phyloP scores from a whole-genome alignment of 2,113 vertebrate species.

The Artemisiospiza belli region DNA sequence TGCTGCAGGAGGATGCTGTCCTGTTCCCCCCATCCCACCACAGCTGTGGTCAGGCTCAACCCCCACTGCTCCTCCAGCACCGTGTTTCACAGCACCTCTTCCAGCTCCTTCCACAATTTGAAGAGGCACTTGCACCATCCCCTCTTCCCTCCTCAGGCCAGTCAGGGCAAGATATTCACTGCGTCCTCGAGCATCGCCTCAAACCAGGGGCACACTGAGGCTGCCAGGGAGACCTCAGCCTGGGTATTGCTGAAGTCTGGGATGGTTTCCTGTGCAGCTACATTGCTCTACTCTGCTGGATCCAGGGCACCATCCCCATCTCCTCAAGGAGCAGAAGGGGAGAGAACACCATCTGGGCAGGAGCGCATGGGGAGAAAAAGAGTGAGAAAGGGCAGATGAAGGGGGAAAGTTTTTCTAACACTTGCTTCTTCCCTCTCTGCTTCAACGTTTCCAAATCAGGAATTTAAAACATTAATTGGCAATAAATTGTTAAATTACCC shows the following conservation, averaged over 20 bases:
- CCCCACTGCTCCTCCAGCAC: fast-evolving
- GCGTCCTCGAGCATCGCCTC: fast-evolving
- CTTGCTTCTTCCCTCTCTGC: not conserved
- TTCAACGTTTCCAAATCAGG: fast-evolving
- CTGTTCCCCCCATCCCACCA: fast-evolving
- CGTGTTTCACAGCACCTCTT: not conserved
- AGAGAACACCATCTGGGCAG: not conserved
- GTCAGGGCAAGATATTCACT: not conserved
- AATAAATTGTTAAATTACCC: not conserved
- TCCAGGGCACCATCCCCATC: not conserved
- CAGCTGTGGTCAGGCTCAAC: fast-evolving
- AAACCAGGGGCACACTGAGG: not conserved
- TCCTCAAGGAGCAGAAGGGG: no score
- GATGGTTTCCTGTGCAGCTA: not conserved
- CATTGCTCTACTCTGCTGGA: no score
- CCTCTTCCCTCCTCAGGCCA: not conserved
- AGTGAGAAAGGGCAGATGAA: not conserved
- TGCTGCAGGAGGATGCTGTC: not conserved
- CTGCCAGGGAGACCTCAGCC: not conserved
- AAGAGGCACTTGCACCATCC: not conserved
- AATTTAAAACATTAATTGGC: not conserved
- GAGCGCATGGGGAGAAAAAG: not conserved
- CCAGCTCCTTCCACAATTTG: not conserved
- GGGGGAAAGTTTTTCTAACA: not conserved
- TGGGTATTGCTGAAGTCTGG: not conserved